Percentiles rank a stretch among this genome's conserved stretches.
Conservation (phyloP, 2,888 invertebrate genomes). For the Pilophorus perplexus region DNA sequence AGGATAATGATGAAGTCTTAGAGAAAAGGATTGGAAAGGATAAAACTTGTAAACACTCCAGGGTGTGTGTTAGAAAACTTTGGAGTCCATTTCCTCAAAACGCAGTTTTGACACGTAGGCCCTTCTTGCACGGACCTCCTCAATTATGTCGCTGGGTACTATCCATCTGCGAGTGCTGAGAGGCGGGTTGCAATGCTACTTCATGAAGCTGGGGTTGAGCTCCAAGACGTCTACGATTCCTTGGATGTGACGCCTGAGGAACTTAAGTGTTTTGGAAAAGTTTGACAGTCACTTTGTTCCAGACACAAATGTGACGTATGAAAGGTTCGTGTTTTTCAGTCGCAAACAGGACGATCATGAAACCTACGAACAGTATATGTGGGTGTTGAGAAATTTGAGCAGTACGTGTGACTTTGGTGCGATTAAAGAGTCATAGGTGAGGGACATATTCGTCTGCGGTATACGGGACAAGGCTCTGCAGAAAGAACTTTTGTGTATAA, state of each 20-base stretch:
- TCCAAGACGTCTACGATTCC: slow-evolving; percentile 10
- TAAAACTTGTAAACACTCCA: too few species aligned
- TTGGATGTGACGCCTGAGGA: neutral
- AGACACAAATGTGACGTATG: slow-evolving; percentile 12
- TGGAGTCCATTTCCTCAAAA: too few species aligned
- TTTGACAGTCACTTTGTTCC: slow-evolving; percentile 23
- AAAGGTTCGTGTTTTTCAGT: slow-evolving; percentile 16
- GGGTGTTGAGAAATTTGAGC: slow-evolving; percentile 19
- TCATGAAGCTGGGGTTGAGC: neutral
- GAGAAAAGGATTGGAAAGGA: too few species aligned
- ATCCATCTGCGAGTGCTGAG: too few species aligned
- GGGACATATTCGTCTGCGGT: slow-evolving; percentile 31
- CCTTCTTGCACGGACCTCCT: too few species aligned
- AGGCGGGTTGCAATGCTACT: slow-evolving; percentile 19
- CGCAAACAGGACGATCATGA: slow-evolving; percentile 12
- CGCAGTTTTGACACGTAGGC: too few species aligned
- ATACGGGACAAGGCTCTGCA: slow-evolving; percentile 1
- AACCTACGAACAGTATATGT: slow-evolving; percentile 11
- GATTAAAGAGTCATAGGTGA: slow-evolving; percentile 2
- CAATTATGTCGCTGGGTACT: too few species aligned
- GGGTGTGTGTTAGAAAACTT: too few species aligned
- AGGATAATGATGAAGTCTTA: too few species aligned
- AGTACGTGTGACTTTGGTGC: slow-evolving; percentile 18
- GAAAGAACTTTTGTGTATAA: neutral
- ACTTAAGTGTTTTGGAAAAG: neutral